Percentiles rank a stretch among this genome's conserved stretches.
Conservation (phyloP, 2,113 vertebrate genomes). For the Crotalus viridis region DNA sequence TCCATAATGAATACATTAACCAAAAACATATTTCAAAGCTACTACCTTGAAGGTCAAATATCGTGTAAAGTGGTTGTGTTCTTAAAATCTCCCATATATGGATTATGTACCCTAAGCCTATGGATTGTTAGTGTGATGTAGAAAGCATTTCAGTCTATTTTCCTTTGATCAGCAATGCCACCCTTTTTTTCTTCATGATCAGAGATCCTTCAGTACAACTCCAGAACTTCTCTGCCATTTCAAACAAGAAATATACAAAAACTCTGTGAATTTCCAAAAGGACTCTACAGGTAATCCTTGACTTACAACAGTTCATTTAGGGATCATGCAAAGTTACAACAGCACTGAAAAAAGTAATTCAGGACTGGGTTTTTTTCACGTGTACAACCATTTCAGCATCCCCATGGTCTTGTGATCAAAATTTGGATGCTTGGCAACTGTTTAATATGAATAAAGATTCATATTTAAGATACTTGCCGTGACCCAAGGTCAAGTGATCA, state of each 20-base stretch:
- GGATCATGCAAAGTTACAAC: background rate
- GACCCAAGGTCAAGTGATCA: background rate
- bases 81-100: background rate
- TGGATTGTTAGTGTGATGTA: background rate
- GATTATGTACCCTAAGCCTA: background rate
- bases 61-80: background rate
- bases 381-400: background rate
- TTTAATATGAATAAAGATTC: background rate
- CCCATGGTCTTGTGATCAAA: background rate
- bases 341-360: background rate
- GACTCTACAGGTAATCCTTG: background rate
- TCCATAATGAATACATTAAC: background rate
- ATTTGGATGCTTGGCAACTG: background rate
- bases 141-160: background rate
- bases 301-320: background rate
- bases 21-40: background rate
- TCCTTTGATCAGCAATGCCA: background rate
- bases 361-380: background rate
- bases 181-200: background rate
- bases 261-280: background rate
- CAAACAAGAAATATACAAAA: background rate
- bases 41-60: background rate
- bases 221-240: background rate
- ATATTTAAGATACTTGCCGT: background rate
- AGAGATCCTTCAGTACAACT: background rate